phyloP scores from a whole-genome alignment of 1,140 invertebrate genomes.

The Telenomus remus region DNA sequence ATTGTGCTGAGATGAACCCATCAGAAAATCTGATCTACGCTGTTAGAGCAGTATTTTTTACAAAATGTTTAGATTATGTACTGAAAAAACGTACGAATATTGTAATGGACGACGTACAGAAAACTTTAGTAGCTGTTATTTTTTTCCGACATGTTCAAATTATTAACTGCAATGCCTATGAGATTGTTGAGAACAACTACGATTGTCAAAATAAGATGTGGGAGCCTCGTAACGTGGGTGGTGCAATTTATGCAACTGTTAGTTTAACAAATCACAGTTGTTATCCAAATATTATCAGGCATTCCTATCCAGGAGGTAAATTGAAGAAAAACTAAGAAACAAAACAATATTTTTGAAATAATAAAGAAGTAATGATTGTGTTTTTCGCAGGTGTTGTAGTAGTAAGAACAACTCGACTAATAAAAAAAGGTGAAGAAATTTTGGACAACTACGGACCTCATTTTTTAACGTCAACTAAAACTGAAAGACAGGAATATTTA shows the following conservation, averaged over 20 bases:
- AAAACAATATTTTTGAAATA: too few relatives aligned
- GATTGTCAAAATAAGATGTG: constrained; percentile 62
- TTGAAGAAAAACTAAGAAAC: too few relatives aligned
- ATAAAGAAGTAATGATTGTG: neutral
- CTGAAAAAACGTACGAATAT: constrained; percentile 60
- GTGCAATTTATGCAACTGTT: constrained; percentile 79
- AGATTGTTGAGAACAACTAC: constrained; percentile 77
- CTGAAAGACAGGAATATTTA: constrained; percentile 72
- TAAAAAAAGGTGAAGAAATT: constrained; percentile 76
- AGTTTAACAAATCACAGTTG: constrained; percentile 80
- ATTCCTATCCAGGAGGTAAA: constrained; percentile 72
- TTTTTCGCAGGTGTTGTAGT: constrained; percentile 71
- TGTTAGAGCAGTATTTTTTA: constrained; percentile 76
- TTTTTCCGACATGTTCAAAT: constrained; percentile 78
- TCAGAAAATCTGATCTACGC: constrained; percentile 75
- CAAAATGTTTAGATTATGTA: constrained; percentile 73
- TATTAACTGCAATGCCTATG: constrained; percentile 81
- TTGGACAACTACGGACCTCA: constrained; percentile 80
- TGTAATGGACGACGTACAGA: constrained; percentile 33
- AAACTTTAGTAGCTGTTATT: constrained; percentile 68
- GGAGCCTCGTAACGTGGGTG: constrained; percentile 75
- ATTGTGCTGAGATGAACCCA: constrained; percentile 69
- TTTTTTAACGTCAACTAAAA: constrained; percentile 71
- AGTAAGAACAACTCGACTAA: constrained; percentile 74
- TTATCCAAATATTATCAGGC: constrained; percentile 77